Conservation (phyloP, 2,888 invertebrate species). For the Xestia c-nigrum region DNA sequence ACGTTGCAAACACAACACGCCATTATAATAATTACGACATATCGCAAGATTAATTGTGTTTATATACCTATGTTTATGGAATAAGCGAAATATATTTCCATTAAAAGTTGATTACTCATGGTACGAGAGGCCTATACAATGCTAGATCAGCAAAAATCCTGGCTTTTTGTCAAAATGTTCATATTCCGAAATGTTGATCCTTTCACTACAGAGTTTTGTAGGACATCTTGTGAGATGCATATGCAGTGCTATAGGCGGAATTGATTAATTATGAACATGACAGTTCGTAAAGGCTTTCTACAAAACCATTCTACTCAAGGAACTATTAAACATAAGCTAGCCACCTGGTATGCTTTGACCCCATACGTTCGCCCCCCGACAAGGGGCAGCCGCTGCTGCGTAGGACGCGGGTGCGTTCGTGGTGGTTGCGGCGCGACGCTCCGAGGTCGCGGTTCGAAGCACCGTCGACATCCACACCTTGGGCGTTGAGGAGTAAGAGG, state of each 20-base stretch:
- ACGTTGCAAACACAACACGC: not conserved
- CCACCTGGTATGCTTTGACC: conserved; percentile 78
- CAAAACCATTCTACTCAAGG: not conserved
- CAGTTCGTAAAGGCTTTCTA: not conserved
- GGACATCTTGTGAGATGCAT: not conserved
- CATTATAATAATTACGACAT: too few relatives aligned
- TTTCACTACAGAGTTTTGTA: not conserved
- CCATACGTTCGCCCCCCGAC: conserved; percentile 74
- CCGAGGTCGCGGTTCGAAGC: conserved; percentile 81
- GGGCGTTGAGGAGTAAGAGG: not conserved
- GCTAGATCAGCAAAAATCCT: too few relatives aligned
- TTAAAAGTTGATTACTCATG: not conserved
- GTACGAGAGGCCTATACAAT: not conserved
- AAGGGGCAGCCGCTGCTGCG: conserved; percentile 64
- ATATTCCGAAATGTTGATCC: not conserved
- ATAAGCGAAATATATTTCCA: not conserved
- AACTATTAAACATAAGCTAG: conserved; percentile 33
- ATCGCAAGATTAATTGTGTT: not conserved
- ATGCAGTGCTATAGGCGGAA: not conserved
- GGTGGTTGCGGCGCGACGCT: conserved; percentile 72
- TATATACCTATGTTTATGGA: not conserved
- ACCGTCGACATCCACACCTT: conserved; percentile 83
- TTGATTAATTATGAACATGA: not conserved
- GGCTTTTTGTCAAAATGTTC: not conserved
- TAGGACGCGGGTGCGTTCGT: conserved; percentile 61